Evolutionary conservation across 2,888 invertebrate species (phyloP), one percentile per base, ranked within the genome.

Genomic region (Amorpha juglandis): DNA sequence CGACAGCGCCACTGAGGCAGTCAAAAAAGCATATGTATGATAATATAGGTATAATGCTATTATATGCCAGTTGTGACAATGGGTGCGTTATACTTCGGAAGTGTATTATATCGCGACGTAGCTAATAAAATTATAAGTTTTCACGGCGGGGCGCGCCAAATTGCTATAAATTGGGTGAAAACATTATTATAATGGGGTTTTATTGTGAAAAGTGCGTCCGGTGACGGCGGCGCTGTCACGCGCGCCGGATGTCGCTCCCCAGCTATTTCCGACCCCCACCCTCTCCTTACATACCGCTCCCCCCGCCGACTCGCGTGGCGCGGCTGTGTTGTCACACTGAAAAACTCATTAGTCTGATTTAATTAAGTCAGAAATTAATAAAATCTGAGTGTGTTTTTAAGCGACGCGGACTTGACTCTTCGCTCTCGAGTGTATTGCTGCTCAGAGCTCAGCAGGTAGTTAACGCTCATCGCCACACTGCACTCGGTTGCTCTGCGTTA

Each of bases 131-230:
- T 58, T 58, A 55, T 35, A 58, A 63, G 33, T 48, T n/a, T 38
- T 42, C 66, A 47, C 35, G 62, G 27, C 63, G 63, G 51, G 53
- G 27, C 63, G 63, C 62, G 53, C 52, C 52, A 63, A 63, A 63
- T 58, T 58, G 58, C 58, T 58, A 42, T 58, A 66, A 69, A 71
- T 69, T 70, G 69, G 67, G 64, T 47, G 65, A 64, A 67, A 62
- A 53, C 67, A 68, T 47, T 38, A 53, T 62, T 42, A 33, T 67
- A 67, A 67, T 65, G 64, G 65, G n/a, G 27, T 65, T 65, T 67
- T 65, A 64, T 66, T 62, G 47, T 64, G 58, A 63, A 51, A 55
- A 62, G 63, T 62, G 69, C 55, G 45, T 58, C 62, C 55, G 65
- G 55, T 63, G 66, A 66, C 63, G 38, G 64, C 51, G 19, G 55